A percentile compares a stretch with the other conserved stretches of the same genome.
Conservation (phyloP, 2,888 invertebrate species). For the Tenthredo scrophulariae region DNA sequence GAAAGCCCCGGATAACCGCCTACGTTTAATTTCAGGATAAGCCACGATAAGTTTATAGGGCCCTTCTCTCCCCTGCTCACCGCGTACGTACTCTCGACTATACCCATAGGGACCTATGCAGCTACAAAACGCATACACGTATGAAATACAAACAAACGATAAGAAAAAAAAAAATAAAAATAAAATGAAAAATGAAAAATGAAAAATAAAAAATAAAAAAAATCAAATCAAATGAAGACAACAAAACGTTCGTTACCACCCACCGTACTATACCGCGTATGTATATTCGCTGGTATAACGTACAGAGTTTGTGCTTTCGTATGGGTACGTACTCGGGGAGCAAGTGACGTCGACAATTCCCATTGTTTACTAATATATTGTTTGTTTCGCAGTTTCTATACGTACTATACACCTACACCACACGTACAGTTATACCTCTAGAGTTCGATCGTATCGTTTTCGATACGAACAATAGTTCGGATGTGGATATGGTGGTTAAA, state of each 20-base stretch:
- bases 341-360: constrained; percentile 31
- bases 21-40: constrained; percentile 71
- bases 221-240: too few species aligned
- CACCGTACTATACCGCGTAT: neutral
- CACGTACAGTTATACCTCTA: neutral
- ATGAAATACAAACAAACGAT: neutral
- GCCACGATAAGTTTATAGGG: constrained; percentile 58
- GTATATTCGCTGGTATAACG: neutral
- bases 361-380: constrained; percentile 49
- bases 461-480: neutral
- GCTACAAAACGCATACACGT: neutral
- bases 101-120: neutral
- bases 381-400: constrained; percentile 46
- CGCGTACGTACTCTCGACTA: neutral
- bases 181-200: neutral
- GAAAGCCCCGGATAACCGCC: constrained; percentile 64
- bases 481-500: neutral
- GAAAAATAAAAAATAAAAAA: neutral
- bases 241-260: constrained; percentile 5
- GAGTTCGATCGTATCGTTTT: neutral
- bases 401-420: neutral
- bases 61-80: neutral
- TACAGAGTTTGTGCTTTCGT: neutral
- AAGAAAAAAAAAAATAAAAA: neutral
- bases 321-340: neutral